Conservation (phyloP, 2,888 invertebrate species). For the Nymphalis urticae region DNA sequence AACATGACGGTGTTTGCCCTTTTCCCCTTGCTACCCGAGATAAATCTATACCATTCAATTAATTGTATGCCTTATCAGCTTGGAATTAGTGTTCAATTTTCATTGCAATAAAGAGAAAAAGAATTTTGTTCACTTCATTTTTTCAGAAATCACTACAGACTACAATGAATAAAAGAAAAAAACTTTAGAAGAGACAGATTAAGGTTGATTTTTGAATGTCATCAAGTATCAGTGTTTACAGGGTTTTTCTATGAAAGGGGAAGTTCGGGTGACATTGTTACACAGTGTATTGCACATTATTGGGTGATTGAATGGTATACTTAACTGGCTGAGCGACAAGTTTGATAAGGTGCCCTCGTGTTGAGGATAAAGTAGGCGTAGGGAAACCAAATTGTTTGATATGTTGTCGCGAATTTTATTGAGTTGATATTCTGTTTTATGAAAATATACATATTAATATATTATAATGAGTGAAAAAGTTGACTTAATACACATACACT, state of each 20-base stretch:
- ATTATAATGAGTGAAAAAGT: background rate
- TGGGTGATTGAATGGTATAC: slow-evolving; percentile 79
- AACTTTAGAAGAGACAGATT: background rate
- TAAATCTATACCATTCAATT: slow-evolving; percentile 39
- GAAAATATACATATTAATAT: background rate
- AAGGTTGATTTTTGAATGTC: slow-evolving; percentile 42
- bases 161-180: background rate
- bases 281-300: slow-evolving; percentile 81
- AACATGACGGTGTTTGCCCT: slow-evolving; percentile 80
- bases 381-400: slow-evolving; percentile 45
- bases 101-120: slow-evolving; percentile 34
- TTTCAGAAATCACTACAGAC: slow-evolving; percentile 38
- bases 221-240: slow-evolving; percentile 12
- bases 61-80: slow-evolving; percentile 42
- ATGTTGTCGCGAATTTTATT: slow-evolving; percentile 35
- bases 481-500: no score
- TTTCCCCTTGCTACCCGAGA: slow-evolving; percentile 62
- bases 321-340: slow-evolving; percentile 70
- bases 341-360: slow-evolving; percentile 75
- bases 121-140: slow-evolving; percentile 64
- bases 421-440: slow-evolving; percentile 31
- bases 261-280: slow-evolving; percentile 76
- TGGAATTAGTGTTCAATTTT: slow-evolving; percentile 24
- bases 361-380: slow-evolving; percentile 53
- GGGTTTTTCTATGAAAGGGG: slow-evolving; percentile 50